Evolutionary conservation across 1,140 invertebrate genomes (phyloP).

Genomic region (Chionoecetes opilio): DNA sequence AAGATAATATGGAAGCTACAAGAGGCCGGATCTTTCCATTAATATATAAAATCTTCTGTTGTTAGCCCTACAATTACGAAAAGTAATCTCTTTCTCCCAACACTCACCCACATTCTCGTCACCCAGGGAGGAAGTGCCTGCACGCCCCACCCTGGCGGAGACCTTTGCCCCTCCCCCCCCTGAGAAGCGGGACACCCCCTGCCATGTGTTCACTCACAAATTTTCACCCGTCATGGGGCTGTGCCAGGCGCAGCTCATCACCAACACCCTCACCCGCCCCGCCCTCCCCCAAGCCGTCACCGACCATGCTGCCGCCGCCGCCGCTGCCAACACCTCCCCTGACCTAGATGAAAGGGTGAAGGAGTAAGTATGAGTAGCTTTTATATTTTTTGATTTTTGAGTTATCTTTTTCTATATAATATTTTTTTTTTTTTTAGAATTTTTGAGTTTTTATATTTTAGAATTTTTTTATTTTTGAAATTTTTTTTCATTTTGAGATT

Average conservation of each 20-base stretch:
- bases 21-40: too few species aligned
- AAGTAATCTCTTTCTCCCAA: too few species aligned
- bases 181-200: slow-evolving; percentile 31
- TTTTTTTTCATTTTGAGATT: too few species aligned
- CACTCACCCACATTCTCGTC: background rate
- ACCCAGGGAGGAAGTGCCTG: background rate
- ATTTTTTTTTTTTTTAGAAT: background rate
- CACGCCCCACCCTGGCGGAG: background rate
- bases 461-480: too few species aligned
- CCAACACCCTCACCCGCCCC: slow-evolving; percentile 49
- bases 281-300: slow-evolving; percentile 36
- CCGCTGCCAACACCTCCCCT: background rate
- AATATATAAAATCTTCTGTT: too few species aligned
- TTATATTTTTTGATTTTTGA: background rate
- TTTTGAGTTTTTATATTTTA: too few species aligned
- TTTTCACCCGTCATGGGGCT: slow-evolving; percentile 48
- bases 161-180: background rate
- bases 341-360: slow-evolving; percentile 54
- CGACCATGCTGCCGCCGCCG: background rate
- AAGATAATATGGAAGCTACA: too few species aligned
- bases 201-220: background rate
- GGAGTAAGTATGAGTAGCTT: slow-evolving; percentile 48
- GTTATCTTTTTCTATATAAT: too few species aligned
- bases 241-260: slow-evolving; percentile 53
- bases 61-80: too few species aligned